phyloP scores from a whole-genome alignment of 2,113 vertebrate genomes.

The Scartelaos histophorus region DNA sequence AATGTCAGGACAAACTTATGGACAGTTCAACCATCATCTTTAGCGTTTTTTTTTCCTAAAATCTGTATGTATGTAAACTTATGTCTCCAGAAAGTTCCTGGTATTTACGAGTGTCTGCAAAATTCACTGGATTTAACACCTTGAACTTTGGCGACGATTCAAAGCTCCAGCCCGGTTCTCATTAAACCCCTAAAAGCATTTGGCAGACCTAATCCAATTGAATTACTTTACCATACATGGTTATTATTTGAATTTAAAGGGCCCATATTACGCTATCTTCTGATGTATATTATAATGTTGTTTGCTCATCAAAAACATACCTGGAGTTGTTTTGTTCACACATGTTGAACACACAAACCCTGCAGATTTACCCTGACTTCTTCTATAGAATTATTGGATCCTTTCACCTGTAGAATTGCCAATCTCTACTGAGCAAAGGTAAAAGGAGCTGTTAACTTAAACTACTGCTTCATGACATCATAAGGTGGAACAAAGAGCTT shows the following conservation, averaged over 20 bases:
- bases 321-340: too few relatives aligned
- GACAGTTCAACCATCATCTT: not conserved
- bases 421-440: too few relatives aligned
- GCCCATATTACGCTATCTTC: not conserved
- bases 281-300: too few relatives aligned
- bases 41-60: not conserved
- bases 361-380: too few relatives aligned
- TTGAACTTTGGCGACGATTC: conserved; percentile 29
- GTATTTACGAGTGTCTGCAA: conserved; percentile 9
- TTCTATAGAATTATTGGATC: too few relatives aligned
- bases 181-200: not conserved
- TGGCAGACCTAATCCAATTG: not conserved
- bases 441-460: too few relatives aligned
- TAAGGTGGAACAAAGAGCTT: too few relatives aligned
- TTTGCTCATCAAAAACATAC: too few relatives aligned
- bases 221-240: conserved; percentile 39
- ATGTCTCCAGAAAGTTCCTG: not conserved
- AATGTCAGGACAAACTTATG: not conserved
- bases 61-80: not conserved
- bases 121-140: conserved; percentile 18
- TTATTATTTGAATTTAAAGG: not conserved
- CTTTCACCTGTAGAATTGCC: too few relatives aligned
- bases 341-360: too few relatives aligned
- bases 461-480: too few relatives aligned
- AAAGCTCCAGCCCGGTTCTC: conserved; percentile 21